These are phyloP conservation scores for Coreius guichenoti DNA, from an alignment of 2,797 vertebrate species.

Conservation along the genomic window DNA sequence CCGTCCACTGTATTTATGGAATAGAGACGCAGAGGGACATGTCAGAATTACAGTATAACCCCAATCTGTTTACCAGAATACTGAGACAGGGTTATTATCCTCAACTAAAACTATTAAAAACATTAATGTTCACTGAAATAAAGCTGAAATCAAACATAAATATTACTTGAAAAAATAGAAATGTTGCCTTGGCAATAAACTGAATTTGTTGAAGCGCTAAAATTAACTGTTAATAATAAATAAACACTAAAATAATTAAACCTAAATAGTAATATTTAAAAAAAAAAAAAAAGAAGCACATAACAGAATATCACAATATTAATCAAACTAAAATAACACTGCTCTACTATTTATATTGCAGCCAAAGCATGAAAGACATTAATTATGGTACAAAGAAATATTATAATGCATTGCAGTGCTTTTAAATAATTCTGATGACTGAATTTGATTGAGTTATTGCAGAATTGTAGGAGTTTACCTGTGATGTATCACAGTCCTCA, in stretches of 20 bases:
- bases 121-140: neutral
- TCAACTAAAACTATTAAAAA: neutral
- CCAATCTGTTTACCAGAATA: neutral
- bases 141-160: neutral
- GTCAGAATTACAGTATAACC: neutral
- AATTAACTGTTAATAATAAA: neutral
- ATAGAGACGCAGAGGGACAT: neutral
- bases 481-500: neutral
- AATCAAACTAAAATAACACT: neutral
- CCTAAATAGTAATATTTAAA: no score
- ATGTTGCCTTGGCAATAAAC: neutral
- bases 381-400: neutral
- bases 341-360: neutral
- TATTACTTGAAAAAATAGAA: neutral
- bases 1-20: constrained; percentile 20
- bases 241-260: neutral
- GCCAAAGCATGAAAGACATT: neutral
- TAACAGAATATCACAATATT: no score
- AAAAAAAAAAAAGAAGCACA: neutral
- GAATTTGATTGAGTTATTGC: neutral
- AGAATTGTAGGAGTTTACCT: neutral
- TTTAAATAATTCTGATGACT: neutral
- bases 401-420: neutral
- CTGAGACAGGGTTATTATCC: neutral
- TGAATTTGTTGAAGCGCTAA: neutral